Base-by-base conservation (phyloP, 1,140 invertebrate species). In the Drosophila grimshawi region DNA sequence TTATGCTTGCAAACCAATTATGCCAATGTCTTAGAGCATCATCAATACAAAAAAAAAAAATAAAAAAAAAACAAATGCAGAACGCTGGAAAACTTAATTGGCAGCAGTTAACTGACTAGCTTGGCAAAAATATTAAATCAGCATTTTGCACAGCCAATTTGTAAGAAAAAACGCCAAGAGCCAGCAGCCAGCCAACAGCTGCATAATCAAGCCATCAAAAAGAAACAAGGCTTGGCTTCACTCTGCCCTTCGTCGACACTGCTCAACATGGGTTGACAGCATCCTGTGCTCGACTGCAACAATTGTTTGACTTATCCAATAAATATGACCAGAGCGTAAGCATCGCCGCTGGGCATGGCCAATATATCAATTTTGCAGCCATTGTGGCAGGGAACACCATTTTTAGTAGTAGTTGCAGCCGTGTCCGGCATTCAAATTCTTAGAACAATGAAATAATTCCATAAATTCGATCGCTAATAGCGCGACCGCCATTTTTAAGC, bases 381-480 rank as follows among this genome's bases (percentile, higher is more conserved):
- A 79, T 76, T 70, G 73, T 68, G 76, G 52, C 75, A 41, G 39
- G 72, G 35, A 35, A 66, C 73, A 72, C 81, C 81, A 86, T 85
- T 86, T 77, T 81, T 45, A 71, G 55, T 30, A 35, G 41, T 41
- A 35, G 45, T 4, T 51, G 19, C 19, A 19, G 49, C 27, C 57
- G 41, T 48, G 60, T 53, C 11, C 60, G 67, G 74, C 83, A 89
- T 89, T 88, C 80, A 75, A 89, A 89, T 89, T 89, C 85, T 81
- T 89, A 89, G 85, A 89, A 89, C 85, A 89, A 89, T 89, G 85
- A 89, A 89, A 89, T 89, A 89, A 89, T 89, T 88, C 83, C 83
- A 88, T 88, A 88, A 88, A 89, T 88, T 89, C 85, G 85, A 89
- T 81, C 85, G 65, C 86, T 85, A 89, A 72, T 89, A 81, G 81